Percentiles rank a stretch among this genome's conserved stretches.
Conservation (phyloP, 2,888 invertebrate species). For the Hirudinaria manillensis region DNA sequence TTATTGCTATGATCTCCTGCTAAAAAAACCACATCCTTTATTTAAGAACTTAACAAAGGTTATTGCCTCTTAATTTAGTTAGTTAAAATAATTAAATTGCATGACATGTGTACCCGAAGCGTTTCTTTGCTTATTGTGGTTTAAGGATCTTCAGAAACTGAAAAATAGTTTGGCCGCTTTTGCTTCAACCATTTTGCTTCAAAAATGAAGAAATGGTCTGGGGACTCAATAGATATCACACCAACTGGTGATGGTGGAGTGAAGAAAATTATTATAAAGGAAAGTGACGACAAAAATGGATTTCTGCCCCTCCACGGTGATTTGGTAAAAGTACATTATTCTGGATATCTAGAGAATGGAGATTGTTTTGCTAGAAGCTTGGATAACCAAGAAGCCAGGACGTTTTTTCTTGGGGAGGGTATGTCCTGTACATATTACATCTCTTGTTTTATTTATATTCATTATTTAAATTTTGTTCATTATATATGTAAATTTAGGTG, state of each 20-base stretch:
- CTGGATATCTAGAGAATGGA: conserved; percentile 31
- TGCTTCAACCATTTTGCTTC: too few relatives aligned
- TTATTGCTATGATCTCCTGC: too few relatives aligned
- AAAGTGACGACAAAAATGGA: conserved; percentile 17
- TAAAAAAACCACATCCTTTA: too few relatives aligned
- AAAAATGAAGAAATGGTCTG: neutral
- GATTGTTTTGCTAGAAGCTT: conserved; percentile 20
- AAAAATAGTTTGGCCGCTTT: too few relatives aligned
- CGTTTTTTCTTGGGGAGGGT: conserved; percentile 30
- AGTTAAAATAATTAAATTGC: too few relatives aligned
- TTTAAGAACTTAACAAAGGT: too few relatives aligned
- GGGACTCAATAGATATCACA: conserved; percentile 23
- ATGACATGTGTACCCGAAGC: too few relatives aligned
- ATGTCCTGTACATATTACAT: neutral
- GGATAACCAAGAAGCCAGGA: conserved; percentile 9
- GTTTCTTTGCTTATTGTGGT: too few relatives aligned
- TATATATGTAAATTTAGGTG: neutral
- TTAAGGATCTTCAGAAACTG: too few relatives aligned
- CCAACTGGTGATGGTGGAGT: conserved; percentile 27
- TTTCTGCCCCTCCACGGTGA: conserved; percentile 22
- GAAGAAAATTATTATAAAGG: conserved; percentile 19
- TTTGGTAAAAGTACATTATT: conserved; percentile 25
- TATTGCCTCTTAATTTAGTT: too few relatives aligned
- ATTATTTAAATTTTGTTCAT: neutral
- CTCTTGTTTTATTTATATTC: neutral